Percentiles rank a stretch among this genome's conserved stretches.
These are phyloP conservation scores for Cephus pulcher DNA, from an alignment of 2,888 invertebrate genomes.

Conservation along the genomic window DNA sequence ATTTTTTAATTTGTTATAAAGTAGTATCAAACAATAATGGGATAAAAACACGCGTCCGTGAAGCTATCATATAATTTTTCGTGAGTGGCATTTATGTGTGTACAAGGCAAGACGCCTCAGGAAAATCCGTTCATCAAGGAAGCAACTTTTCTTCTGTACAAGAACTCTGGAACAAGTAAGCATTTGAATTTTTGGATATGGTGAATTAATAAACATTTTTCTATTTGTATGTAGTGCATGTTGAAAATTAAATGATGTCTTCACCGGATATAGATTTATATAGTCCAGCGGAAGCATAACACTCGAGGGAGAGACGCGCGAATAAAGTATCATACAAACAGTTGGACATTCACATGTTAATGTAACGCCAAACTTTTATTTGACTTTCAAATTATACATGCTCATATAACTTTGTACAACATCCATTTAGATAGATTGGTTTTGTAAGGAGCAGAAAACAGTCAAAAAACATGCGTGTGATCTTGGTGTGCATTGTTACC, in stretches of 20 bases:
- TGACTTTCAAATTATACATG: background rate
- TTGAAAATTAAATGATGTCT: background rate
- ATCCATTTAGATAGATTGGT: background rate
- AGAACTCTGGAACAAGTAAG: too few relatives aligned
- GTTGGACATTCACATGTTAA: background rate
- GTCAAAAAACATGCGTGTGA: background rate
- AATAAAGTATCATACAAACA: too few relatives aligned
- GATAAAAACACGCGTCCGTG: too few relatives aligned
- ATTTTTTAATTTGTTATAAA: too few relatives aligned
- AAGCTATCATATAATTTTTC: too few relatives aligned
- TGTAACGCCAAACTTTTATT: background rate
- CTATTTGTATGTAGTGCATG: background rate
- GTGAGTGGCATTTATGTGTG: too few relatives aligned
- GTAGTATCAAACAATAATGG: too few relatives aligned
- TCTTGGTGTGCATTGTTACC: background rate
- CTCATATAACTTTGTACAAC: background rate
- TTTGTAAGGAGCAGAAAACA: background rate
- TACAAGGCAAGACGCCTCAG: too few relatives aligned
- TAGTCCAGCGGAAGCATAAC: background rate
- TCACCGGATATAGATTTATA: too few relatives aligned
- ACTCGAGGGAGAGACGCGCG: background rate
- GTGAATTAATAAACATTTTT: background rate
- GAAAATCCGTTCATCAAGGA: too few relatives aligned
- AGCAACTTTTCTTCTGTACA: too few relatives aligned
- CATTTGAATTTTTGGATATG: too few relatives aligned